phyloP scores from a whole-genome alignment of 2,888 invertebrate species.

The Trisateles emortualis region DNA sequence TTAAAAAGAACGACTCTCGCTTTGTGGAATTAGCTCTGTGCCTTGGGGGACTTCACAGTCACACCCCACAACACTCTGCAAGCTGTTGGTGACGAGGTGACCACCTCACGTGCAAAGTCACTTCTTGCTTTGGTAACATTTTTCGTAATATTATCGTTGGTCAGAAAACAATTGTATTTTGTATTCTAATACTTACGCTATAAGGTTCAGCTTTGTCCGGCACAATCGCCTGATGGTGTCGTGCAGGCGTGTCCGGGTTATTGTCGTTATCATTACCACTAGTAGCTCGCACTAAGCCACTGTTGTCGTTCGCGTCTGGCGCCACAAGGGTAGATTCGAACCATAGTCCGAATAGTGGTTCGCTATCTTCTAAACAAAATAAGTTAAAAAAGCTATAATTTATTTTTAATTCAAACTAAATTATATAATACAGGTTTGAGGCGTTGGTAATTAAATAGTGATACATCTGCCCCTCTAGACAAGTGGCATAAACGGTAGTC shows the following conservation, averaged over 20 bases:
- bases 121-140: no score
- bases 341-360: conserved; percentile 96
- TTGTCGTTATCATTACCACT: conserved; percentile 83
- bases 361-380: conserved; percentile 89
- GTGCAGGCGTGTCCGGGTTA: conserved; percentile 73
- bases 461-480: no score
- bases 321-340: conserved; percentile 97
- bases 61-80: no score
- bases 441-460: no score
- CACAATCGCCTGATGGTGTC: conserved; percentile 78
- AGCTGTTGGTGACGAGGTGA: no score
- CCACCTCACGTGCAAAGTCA: no score
- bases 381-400: neutral
- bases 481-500: no score
- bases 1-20: no score
- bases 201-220: conserved; percentile 84
- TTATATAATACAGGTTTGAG: neutral
- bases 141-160: no score
- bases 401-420: no score
- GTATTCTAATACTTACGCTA: conserved; percentile 66
- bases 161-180: neutral
- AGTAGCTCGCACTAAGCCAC: conserved; percentile 66
- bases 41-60: no score
- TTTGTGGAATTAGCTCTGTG: no score
- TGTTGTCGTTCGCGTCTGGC: conserved; percentile 89